Evolutionary conservation across 2,113 vertebrate genomes (phyloP).

Genomic region (Eudorcas thomsonii): DNA sequence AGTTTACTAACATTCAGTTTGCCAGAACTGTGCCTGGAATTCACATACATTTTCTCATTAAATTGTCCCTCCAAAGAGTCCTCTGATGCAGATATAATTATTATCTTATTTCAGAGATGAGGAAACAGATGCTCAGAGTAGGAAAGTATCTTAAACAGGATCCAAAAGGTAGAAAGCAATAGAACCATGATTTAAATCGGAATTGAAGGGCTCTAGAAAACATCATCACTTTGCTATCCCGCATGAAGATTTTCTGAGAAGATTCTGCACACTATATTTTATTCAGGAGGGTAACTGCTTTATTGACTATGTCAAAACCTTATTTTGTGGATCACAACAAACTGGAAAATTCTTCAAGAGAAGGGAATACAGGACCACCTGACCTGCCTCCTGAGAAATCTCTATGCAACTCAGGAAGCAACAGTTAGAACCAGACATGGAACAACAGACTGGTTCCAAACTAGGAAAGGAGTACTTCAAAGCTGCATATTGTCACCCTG

Average conservation of each 20-base stretch:
- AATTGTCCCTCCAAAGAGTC: neutral
- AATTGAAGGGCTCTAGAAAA: neutral
- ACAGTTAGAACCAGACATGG: neutral
- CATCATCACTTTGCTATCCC: neutral
- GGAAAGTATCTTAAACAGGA: neutral
- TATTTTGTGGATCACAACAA: neutral
- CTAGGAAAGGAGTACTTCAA: neutral
- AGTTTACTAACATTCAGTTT: neutral
- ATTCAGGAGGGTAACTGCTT: neutral
- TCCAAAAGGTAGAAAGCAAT: neutral
- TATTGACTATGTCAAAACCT: neutral
- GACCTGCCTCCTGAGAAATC: neutral
- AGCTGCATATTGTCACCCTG: neutral
- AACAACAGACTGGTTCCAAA: neutral
- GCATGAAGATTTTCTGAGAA: neutral
- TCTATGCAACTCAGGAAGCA: neutral
- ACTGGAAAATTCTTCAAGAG: neutral
- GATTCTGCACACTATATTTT: neutral
- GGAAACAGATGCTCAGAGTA: neutral
- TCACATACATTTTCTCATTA: neutral
- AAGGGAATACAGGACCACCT: neutral
- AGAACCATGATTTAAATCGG: neutral
- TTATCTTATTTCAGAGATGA: neutral
- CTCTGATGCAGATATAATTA: neutral
- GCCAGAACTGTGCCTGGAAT: neutral